Percentiles rank a stretch among this genome's conserved stretches.
Evolutionary conservation across 2,797 vertebrate genomes (phyloP).

Genomic region (Galagoides demidoff): DNA sequence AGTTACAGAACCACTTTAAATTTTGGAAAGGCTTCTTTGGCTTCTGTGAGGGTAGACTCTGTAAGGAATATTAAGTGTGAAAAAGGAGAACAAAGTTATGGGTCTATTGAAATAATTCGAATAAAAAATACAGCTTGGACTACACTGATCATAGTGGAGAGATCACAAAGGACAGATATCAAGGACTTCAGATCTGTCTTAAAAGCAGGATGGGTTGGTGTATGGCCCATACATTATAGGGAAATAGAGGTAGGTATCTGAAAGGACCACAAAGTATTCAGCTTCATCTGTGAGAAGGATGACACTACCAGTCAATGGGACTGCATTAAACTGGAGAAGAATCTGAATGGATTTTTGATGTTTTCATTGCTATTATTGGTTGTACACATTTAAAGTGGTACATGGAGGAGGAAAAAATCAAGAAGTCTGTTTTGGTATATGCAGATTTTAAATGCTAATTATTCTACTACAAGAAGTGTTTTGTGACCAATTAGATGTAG

Average conservation of each 20-base stretch:
- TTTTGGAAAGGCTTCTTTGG: neutral
- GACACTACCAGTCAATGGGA: too few relatives aligned
- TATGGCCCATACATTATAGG: too few relatives aligned
- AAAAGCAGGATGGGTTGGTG: neutral
- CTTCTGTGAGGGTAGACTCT: neutral
- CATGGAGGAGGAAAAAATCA: rapidly evolving
- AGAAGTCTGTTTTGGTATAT: neutral
- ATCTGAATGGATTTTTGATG: neutral
- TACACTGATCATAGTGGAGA: neutral
- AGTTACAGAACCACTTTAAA: neutral
- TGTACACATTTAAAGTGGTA: neutral
- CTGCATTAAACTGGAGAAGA: neutral
- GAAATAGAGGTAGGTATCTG: neutral
- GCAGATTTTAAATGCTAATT: neutral
- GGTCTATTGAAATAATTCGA: neutral
- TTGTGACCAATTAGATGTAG: neutral
- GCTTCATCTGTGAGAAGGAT: neutral
- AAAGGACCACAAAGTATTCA: neutral
- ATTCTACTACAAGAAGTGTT: neutral
- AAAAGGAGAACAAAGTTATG: neutral
- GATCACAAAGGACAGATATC: neutral
- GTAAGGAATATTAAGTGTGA: neutral
- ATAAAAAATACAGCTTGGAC: neutral
- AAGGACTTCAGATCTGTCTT: neutral
- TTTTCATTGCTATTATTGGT: neutral